These are phyloP conservation scores for Eospalax fontanierii DNA, from an alignment of 2,797 vertebrate genomes.

Conservation along the genomic window DNA sequence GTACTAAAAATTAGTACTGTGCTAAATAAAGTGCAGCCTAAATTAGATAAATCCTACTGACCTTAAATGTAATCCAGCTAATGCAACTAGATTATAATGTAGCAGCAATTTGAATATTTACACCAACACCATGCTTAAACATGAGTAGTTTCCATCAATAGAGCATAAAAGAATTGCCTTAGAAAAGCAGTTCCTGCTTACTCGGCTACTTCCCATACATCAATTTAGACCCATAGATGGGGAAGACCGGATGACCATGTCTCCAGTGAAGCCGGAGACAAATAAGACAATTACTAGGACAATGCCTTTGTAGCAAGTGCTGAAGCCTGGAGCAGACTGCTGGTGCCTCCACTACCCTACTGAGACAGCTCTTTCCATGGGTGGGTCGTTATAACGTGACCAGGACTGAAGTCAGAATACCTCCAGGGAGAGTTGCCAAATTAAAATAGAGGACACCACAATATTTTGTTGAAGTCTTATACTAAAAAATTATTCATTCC, in stretches of 20 bases:
- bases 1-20: constrained; percentile 51
- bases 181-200: background rate
- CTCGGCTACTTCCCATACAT: background rate
- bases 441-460: constrained; percentile 21
- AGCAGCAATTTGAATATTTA: constrained; percentile 28
- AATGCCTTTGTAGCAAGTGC: background rate
- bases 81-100: constrained; percentile 31
- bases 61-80: constrained; percentile 52
- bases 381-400: background rate
- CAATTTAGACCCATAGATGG: background rate
- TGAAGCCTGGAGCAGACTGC: background rate
- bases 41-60: constrained; percentile 37
- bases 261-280: background rate
- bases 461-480: background rate
- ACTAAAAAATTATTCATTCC: background rate
- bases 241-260: background rate
- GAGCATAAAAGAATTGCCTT: background rate
- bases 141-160: background rate
- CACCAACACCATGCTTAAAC: constrained; percentile 32
- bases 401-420: background rate
- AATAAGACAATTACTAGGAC: background rate
- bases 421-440: background rate
- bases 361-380: background rate
- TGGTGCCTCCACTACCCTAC: background rate
- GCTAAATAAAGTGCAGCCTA: background rate